Evolutionary conservation across 2,888 invertebrate species (phyloP).

Genomic region (Leptinotarsa tumamoca): DNA sequence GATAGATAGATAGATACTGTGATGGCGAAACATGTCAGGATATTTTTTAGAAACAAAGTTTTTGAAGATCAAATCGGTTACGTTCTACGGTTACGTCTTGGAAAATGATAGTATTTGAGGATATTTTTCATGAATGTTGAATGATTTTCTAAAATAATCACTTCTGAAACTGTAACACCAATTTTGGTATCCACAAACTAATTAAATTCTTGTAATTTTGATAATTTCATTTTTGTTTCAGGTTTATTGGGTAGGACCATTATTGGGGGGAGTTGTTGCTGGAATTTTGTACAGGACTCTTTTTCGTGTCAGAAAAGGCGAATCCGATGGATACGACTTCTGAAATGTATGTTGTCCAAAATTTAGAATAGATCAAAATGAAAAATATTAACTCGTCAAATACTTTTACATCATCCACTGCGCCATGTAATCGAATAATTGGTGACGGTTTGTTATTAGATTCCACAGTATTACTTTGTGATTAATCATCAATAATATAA

Average conservation of each 20-base stretch:
- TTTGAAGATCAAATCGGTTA: no score
- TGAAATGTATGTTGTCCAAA: slow-evolving; percentile 57
- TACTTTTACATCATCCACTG: neutral
- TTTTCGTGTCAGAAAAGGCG: slow-evolving; percentile 76
- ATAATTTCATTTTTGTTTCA: slow-evolving; percentile 53
- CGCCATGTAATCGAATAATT: neutral
- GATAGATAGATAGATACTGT: no score
- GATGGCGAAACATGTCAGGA: no score
- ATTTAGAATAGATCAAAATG: neutral
- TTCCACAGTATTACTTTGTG: neutral
- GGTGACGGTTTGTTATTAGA: neutral
- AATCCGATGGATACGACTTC: slow-evolving; percentile 82
- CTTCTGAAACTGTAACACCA: no score
- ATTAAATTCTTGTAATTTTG: no score
- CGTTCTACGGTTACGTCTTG: no score
- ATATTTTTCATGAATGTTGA: no score
- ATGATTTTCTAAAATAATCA: no score
- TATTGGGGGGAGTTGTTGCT: slow-evolving; percentile 71
- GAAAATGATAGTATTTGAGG: no score
- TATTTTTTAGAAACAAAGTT: no score
- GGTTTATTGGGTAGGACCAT: slow-evolving; percentile 76
- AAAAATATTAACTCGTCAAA: neutral
- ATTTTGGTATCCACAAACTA: no score
- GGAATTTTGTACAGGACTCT: slow-evolving; percentile 71
- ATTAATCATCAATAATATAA: neutral